Evolutionary conservation across 2,797 vertebrate genomes (phyloP), one percentile per base, ranked within the genome.

Genomic region (Bradypodion ventrale): DNA sequence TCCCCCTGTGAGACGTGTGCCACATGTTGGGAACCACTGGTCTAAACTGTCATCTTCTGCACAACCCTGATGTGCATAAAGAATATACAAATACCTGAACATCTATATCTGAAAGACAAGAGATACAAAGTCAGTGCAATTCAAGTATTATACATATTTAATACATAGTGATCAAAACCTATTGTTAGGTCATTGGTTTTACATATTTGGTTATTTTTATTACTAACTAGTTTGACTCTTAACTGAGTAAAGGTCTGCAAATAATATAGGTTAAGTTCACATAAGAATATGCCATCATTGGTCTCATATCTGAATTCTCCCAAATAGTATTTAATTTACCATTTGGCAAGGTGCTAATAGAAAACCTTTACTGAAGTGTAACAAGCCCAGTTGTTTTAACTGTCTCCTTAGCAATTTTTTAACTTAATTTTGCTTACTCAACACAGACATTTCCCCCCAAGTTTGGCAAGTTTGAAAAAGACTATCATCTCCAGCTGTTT

Each of bases 371-470:
- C 74, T 19, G 15, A 78, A 85, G 77, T 80, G 62, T 49, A 37
- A 69, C 27, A 27, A 9, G 1, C 1, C 79, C 74, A 1, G 3
- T 52, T 21, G 2, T n/a, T 77, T 83, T 80, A 1, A 42, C 3
- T 19, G 76, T 87, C 2, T 1, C 15, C 75, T 75, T 46, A 74
- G 1, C 10, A 1, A 65, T 42, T 70, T 82, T 78, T 78, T 78
- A 21, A 7, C 25, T 15, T 68, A 21, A 44, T 85, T 83, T 3
- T 37, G 68, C 21, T 21, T 29, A 3, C 72, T 89, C 78, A 88
- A 56, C 0, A 73, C 44, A 76, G 3, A 75, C 80, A 74, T 56
- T 35, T 69, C 35, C 16, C 15, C 16, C 29, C 37, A 60, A 73
- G 10, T 85, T 83, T 79, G 40, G 5, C 13, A 75, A 15, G 0